Evolutionary conservation across 2,113 vertebrate genomes (phyloP).

Genomic region (Ctenomys sociabilis): DNA sequence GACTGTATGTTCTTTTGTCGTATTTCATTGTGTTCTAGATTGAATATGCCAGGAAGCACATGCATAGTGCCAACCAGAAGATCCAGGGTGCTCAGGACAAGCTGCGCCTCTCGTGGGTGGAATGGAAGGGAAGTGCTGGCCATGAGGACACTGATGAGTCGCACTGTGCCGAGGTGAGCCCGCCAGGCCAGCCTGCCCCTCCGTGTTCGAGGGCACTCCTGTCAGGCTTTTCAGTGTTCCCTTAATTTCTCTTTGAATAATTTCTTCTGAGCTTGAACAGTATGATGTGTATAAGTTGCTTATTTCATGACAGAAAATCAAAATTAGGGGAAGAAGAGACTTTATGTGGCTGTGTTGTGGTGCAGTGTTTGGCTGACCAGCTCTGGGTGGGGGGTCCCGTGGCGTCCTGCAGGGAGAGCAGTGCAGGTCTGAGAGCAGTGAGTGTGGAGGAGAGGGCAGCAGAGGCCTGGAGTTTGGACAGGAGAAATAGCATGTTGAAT

Average conservation of each 20-base stretch:
- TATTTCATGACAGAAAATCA: neutral
- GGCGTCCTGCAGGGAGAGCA: neutral
- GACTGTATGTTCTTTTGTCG: neutral
- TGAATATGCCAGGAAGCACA: conserved; percentile 91
- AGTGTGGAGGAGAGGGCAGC: neutral
- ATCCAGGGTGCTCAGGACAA: conserved; percentile 89
- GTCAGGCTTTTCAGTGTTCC: neutral
- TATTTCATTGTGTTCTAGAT: conserved; percentile 87
- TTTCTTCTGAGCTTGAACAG: neutral
- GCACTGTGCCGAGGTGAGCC: conserved; percentile 89
- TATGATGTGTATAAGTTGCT: neutral
- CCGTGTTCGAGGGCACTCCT: neutral
- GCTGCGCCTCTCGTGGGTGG: conserved; percentile 86
- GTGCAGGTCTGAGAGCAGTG: neutral
- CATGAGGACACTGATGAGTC: conserved; percentile 81
- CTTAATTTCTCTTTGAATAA: neutral
- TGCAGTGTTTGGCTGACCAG: neutral
- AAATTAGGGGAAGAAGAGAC: neutral
- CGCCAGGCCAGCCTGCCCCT: neutral
- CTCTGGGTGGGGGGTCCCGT: neutral
- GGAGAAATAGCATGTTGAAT: neutral
- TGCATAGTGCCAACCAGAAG: conserved; percentile 90
- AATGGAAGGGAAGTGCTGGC: conserved; percentile 88
- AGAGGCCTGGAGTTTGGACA: neutral
- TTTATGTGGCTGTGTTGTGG: neutral